These are phyloP conservation scores for Dioctria rufipes DNA, from an alignment of 2,888 invertebrate species.

Conservation along the genomic window DNA sequence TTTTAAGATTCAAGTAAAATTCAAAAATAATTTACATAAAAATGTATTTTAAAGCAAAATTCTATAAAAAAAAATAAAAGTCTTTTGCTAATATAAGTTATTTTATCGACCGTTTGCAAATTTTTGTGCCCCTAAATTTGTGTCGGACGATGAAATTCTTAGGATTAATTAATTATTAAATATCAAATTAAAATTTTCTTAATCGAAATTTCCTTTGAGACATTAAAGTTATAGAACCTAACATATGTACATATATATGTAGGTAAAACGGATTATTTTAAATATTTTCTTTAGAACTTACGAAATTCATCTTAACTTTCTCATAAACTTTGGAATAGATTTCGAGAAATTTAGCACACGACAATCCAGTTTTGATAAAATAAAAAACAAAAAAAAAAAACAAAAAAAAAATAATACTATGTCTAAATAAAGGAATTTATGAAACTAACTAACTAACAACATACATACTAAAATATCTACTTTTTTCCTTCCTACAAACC, in stretches of 20 bases:
- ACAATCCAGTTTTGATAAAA: slow-evolving; percentile 63
- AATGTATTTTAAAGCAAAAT: background rate
- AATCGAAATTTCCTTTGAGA: background rate
- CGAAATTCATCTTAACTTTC: slow-evolving; percentile 20
- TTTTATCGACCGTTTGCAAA: slow-evolving; percentile 54
- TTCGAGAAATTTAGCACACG: slow-evolving; percentile 63
- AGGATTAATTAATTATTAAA: slow-evolving; percentile 9
- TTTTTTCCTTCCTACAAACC: no score
- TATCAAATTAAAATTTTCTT: background rate
- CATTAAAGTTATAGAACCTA: no score
- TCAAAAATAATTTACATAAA: slow-evolving; percentile 11
- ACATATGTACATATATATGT: background rate
- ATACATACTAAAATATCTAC: slow-evolving; percentile 1
- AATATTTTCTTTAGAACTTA: slow-evolving; percentile 20
- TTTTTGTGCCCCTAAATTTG: slow-evolving; percentile 59
- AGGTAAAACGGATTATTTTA: background rate
- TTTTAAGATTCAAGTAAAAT: slow-evolving; percentile 10
- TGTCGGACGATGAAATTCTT: slow-evolving; percentile 41
- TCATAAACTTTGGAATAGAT: slow-evolving; percentile 31
- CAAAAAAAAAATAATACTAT: background rate
- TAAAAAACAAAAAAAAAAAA: background rate
- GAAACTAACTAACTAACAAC: slow-evolving; percentile 45
- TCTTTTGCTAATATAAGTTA: slow-evolving; percentile 1
- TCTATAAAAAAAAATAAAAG: slow-evolving; percentile 6
- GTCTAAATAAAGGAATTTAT: slow-evolving; percentile 37